Evolutionary conservation across 2,888 invertebrate species (phyloP).

Genomic region (Volucella inflata): DNA sequence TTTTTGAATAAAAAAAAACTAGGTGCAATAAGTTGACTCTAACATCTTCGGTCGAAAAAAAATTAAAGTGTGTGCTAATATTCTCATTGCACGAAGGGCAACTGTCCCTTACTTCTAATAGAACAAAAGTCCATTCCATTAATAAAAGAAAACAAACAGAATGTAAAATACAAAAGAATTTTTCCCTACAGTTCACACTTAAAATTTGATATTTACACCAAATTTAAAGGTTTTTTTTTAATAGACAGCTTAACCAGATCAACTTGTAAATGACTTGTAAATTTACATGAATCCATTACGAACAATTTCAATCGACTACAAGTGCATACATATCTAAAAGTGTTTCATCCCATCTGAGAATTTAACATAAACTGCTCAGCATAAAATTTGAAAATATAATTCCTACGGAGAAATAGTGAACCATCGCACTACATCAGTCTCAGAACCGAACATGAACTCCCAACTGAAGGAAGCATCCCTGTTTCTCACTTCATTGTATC

Average conservation of each 20-base stretch:
- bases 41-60: too few species aligned
- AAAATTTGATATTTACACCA: background rate
- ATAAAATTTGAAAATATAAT: slow-evolving; percentile 3
- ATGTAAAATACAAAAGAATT: too few species aligned
- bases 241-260: background rate
- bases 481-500: background rate
- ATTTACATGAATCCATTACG: slow-evolving; percentile 24
- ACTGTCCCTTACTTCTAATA: too few species aligned
- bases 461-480: background rate
- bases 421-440: too few species aligned
- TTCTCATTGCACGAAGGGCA: too few species aligned
- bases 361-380: background rate
- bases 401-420: too few species aligned
- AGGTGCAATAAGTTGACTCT: too few species aligned
- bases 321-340: slow-evolving; percentile 2
- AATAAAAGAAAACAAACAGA: too few species aligned
- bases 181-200: background rate
- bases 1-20: too few species aligned
- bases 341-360: background rate
- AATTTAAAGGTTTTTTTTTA: background rate
- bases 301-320: slow-evolving; percentile 23
- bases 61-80: too few species aligned
- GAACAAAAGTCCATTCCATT: too few species aligned
- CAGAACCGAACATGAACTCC: too few species aligned
- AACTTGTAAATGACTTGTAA: slow-evolving; percentile 5